phyloP scores from a whole-genome alignment of 2,888 invertebrate genomes.

The Metallyticus violacea region DNA sequence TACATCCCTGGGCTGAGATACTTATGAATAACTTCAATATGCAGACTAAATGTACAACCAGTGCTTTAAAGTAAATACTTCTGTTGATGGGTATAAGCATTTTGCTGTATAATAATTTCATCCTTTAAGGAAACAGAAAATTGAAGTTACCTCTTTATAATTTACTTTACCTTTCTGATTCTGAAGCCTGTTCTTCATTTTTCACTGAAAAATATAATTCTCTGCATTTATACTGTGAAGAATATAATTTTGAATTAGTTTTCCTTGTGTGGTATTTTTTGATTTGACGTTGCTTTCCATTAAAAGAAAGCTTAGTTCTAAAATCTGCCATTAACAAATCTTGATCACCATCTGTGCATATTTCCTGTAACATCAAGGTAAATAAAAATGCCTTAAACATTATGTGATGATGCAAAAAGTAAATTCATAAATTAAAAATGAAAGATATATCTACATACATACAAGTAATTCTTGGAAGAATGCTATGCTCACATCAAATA shows the following conservation, averaged over 20 bases:
- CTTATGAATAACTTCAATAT: too few relatives aligned
- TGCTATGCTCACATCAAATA: background rate
- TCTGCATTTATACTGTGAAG: background rate
- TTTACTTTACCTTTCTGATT: background rate
- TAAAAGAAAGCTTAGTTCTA: conserved; percentile 24
- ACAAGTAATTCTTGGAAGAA: too few relatives aligned
- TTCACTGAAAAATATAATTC: background rate
- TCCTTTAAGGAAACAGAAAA: too few relatives aligned
- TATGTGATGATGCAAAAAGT: background rate
- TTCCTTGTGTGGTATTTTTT: conserved; percentile 9
- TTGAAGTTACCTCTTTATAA: too few relatives aligned
- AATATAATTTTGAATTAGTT: background rate
- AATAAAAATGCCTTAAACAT: background rate
- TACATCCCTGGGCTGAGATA: too few relatives aligned
- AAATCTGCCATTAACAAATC: conserved; percentile 22
- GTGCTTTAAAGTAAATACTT: too few relatives aligned
- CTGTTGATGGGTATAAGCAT: too few relatives aligned
- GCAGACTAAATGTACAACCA: too few relatives aligned
- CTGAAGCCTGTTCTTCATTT: background rate
- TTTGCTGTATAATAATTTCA: too few relatives aligned
- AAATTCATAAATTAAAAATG: background rate
- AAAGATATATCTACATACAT: too few relatives aligned
- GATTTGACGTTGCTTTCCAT: conserved; percentile 23
- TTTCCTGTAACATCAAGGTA: conserved; percentile 1
- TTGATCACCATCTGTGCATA: background rate